Evolutionary conservation across 2,888 invertebrate species (phyloP), one percentile per base, ranked within the genome.

Genomic region (Cremastinae sp.): DNA sequence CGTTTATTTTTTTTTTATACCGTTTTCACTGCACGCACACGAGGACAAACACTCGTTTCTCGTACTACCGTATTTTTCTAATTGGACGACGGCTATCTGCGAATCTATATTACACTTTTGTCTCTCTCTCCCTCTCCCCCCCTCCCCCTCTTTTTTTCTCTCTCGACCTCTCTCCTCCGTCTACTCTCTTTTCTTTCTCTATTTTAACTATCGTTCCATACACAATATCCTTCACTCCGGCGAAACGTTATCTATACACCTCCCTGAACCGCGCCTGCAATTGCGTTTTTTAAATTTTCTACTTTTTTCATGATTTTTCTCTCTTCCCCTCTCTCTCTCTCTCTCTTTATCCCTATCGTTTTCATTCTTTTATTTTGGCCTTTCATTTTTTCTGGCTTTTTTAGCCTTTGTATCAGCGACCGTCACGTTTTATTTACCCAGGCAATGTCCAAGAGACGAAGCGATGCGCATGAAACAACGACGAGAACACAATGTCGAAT

Each of bases 71-170:
- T 83, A 83, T 84, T 84, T 83, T 84, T 84, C 84, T 83, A 85
- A 84, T 85, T 84, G 84, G 81, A 84, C 81, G 56, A 73, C 78
- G 78, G 79, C 81, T 84, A 84, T 85, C 84, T 80, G 70, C 72
- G 81, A 83, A 84, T 85, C 84, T 84, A 83, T 84, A 84, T 82
- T 83, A 80, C 83, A 76, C 79, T 80, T 79, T 75, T 78, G 53
- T 62, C 58, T 64, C 10, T 14, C 38, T 18, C 45, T 22, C 51
- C 2, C 16, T 20, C 36, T 18, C 49, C 22, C 12, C 22, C 14
- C 9, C 28, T 16, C 22, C 38, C 12, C 56, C 64, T 14, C 14
- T 22, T 18, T 28, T 22, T 38, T 2, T 20, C 38, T 12, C 51
- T 18, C 14, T 22, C n/a, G 3, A 22, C 34, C 28, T 28, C 14